Evolutionary conservation across 2,797 vertebrate species (phyloP).

Genomic region (Catostomus latipinnis): DNA sequence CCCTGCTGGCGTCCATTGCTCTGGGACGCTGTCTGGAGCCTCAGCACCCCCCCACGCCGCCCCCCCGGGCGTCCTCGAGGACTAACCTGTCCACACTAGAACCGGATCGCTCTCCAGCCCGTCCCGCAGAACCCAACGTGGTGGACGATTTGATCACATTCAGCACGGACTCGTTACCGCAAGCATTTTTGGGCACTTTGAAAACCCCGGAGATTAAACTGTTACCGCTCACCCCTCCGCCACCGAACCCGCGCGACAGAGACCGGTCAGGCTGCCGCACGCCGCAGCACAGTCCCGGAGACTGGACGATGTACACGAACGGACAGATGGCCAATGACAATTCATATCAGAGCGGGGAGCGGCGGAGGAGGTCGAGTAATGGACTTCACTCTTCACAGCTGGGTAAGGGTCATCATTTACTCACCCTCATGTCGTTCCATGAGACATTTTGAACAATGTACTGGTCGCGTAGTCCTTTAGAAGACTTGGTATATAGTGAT

Average conservation of each 20-base stretch:
- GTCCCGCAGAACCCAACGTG: conserved; percentile 58
- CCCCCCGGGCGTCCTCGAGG: conserved; percentile 73
- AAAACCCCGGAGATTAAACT: conserved; percentile 64
- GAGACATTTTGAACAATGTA: too few species aligned
- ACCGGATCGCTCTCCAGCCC: conserved; percentile 60
- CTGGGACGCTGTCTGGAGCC: conserved; percentile 81
- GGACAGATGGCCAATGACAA: conserved; percentile 62
- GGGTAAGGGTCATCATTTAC: conserved; percentile 63
- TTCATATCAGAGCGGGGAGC: conserved; percentile 62
- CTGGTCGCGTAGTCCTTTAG: too few species aligned
- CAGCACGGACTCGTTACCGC: conserved; percentile 65
- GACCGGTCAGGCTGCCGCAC: conserved; percentile 54
- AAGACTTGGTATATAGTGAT: too few species aligned
- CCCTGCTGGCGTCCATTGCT: conserved; percentile 83
- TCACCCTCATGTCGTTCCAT: too few species aligned
- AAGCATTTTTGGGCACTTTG: conserved; percentile 64
- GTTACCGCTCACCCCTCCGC: conserved; percentile 70
- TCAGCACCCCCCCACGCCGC: conserved; percentile 61
- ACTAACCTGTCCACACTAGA: conserved; percentile 69
- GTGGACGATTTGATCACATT: conserved; percentile 76
- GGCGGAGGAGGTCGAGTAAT: conserved; percentile 73
- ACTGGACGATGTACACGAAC: conserved; percentile 61
- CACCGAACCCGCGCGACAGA: conserved; percentile 69
- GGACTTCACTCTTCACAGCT: conserved; percentile 75
- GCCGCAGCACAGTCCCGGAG: conserved; percentile 54